phyloP scores from a whole-genome alignment of 2,797 vertebrate genomes.

The Ibycter americanus region DNA sequence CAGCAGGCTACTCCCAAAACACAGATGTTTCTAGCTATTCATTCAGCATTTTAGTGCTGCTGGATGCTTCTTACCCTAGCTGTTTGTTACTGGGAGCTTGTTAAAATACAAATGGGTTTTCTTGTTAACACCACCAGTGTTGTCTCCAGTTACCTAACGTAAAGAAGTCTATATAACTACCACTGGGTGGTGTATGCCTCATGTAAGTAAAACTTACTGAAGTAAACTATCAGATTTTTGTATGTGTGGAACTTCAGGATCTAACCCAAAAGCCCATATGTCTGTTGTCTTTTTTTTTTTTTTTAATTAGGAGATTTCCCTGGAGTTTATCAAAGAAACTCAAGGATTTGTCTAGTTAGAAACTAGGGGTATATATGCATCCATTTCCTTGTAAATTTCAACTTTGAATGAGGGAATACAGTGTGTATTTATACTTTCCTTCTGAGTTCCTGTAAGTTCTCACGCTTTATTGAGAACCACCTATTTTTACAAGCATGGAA shows the following conservation, averaged over 20 bases:
- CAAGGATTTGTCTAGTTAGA: not conserved
- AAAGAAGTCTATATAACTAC: not conserved
- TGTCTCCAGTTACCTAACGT: not conserved
- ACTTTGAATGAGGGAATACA: not conserved
- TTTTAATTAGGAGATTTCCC: not conserved
- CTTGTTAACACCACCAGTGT: not conserved
- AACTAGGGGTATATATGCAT: not conserved
- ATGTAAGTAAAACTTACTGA: not conserved
- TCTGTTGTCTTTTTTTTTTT: not conserved
- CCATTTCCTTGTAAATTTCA: not conserved
- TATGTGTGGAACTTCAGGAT: not conserved
- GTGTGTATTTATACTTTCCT: not conserved
- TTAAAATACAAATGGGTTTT: not conserved
- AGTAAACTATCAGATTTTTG: not conserved
- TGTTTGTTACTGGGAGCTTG: not conserved
- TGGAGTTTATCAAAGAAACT: not conserved
- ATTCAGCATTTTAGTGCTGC: conserved; percentile 10
- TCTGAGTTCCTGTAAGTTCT: not conserved
- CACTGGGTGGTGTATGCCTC: not conserved
- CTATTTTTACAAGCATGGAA: not conserved
- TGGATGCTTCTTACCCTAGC: not conserved
- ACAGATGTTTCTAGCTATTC: conserved; percentile 61
- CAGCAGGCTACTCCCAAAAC: conserved; percentile 46
- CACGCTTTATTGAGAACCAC: not conserved
- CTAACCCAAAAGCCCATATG: not conserved